phyloP scores from a whole-genome alignment of 2,888 invertebrate genomes.

The Eristalis intricaria region DNA sequence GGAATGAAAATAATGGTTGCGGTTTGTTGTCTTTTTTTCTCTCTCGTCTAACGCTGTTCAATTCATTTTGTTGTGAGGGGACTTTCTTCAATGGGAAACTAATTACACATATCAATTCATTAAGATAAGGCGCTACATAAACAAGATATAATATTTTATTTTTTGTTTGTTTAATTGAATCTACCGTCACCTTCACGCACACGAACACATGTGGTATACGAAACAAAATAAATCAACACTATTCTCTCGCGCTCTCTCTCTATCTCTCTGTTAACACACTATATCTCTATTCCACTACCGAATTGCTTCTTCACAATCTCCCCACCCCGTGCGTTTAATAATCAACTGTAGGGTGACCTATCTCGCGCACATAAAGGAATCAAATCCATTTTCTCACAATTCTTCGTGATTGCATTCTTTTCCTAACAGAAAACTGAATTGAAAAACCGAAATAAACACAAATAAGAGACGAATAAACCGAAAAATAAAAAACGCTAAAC shows the following conservation, averaged over 20 bases:
- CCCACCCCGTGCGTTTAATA: not conserved
- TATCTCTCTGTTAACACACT: not conserved
- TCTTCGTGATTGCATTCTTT: not conserved
- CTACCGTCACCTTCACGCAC: not conserved
- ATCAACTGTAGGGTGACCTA: not conserved
- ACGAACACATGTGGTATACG: not conserved
- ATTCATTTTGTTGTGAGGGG: not conserved
- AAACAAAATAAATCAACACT: not conserved
- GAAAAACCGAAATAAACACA: constrained; percentile 26
- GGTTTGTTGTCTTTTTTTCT: constrained; percentile 68
- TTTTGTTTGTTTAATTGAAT: not conserved
- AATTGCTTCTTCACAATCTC: not conserved
- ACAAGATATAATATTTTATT: not conserved
- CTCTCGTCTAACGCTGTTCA: not conserved
- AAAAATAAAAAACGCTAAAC: constrained; percentile 28
- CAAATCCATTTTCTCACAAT: not conserved
- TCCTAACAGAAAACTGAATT: constrained; percentile 18
- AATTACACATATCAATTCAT: not conserved
- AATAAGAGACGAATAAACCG: constrained; percentile 16
- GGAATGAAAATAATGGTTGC: constrained; percentile 71
- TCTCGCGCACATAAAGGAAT: constrained; percentile 15
- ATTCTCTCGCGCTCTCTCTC: not conserved
- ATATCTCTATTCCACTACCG: not conserved
- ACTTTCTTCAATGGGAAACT: not conserved
- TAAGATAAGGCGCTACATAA: not conserved